A percentile compares a stretch with the other conserved stretches of the same genome.
These are phyloP conservation scores for Montipora foliosa DNA, from an alignment of 64 coral and sea anemone genomes.

Conservation along the genomic window DNA sequence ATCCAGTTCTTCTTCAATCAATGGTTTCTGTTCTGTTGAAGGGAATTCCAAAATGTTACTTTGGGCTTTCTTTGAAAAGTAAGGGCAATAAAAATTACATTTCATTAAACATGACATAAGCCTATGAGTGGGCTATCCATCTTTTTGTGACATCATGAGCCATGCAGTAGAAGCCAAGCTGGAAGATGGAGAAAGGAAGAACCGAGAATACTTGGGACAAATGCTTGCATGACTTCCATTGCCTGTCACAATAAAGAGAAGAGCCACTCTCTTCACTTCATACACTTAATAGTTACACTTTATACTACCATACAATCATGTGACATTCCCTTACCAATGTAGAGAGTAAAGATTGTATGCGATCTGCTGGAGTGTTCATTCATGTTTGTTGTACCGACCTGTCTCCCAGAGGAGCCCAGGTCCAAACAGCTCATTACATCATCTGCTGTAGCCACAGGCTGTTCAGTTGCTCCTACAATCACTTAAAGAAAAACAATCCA, in stretches of 20 bases:
- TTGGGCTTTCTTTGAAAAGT: too few relatives aligned
- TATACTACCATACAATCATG: neutral
- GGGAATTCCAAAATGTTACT: neutral
- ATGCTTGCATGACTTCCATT: too few relatives aligned
- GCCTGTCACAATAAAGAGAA: too few relatives aligned
- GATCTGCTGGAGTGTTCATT: slow-evolving; percentile 99
- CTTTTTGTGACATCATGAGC: too few relatives aligned
- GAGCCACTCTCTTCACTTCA: too few relatives aligned
- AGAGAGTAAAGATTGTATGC: slow-evolving; percentile 96
- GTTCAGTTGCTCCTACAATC: slow-evolving; percentile 92
- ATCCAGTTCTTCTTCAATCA: neutral
- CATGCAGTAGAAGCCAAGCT: too few relatives aligned
- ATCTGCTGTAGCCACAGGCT: slow-evolving; percentile 84
- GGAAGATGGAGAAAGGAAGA: too few relatives aligned
- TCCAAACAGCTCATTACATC: slow-evolving; percentile 97
- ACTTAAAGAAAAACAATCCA: slow-evolving; percentile 40
- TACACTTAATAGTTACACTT: too few relatives aligned
- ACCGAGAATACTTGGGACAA: too few relatives aligned
- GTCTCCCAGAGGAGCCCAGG: slow-evolving; percentile 81
- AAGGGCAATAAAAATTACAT: too few relatives aligned
- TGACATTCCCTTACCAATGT: slow-evolving; percentile 72
- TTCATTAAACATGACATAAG: too few relatives aligned
- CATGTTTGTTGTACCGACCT: slow-evolving; percentile 97
- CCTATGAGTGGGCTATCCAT: too few relatives aligned
- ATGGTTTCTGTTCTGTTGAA: slow-evolving; percentile 18